Conservation (phyloP, 2,113 vertebrate genomes). For the Podilymbus podiceps region DNA sequence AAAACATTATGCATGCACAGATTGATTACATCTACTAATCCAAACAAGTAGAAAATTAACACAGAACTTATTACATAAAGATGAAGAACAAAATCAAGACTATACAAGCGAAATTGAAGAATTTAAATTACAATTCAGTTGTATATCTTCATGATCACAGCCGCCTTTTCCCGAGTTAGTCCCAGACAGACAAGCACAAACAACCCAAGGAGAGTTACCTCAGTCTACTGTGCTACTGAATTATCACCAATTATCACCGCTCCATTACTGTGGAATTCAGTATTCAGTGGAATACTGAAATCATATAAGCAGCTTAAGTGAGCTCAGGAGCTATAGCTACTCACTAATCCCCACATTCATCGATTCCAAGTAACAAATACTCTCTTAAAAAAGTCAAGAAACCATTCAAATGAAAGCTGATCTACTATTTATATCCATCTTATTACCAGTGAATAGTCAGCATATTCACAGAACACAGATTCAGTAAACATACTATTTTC, state of each 20-base stretch:
- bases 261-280: not conserved
- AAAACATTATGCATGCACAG: not conserved
- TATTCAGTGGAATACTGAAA: not conserved
- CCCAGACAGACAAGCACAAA: not conserved
- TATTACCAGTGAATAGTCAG: not conserved
- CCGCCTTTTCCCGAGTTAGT: not conserved
- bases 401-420: not conserved
- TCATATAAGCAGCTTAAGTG: not conserved
- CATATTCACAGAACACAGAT: not conserved
- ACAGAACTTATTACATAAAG: not conserved
- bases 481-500: not conserved
- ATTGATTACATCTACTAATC: constrained; percentile 30
- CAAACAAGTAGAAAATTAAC: constrained; percentile 39
- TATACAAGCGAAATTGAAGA: constrained; percentile 19
- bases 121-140: constrained; percentile 29
- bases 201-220: not conserved
- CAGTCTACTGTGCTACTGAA: not conserved
- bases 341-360: not conserved
- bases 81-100: constrained; percentile 56
- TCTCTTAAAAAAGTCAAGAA: not conserved
- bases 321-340: not conserved
- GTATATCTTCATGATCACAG: not conserved
- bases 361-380: not conserved
- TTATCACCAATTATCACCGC: not conserved
- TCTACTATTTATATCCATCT: not conserved